Evolutionary conservation across 2,888 invertebrate species (phyloP), one percentile per base, ranked within the genome.

Genomic region (Arctia plantaginis): DNA sequence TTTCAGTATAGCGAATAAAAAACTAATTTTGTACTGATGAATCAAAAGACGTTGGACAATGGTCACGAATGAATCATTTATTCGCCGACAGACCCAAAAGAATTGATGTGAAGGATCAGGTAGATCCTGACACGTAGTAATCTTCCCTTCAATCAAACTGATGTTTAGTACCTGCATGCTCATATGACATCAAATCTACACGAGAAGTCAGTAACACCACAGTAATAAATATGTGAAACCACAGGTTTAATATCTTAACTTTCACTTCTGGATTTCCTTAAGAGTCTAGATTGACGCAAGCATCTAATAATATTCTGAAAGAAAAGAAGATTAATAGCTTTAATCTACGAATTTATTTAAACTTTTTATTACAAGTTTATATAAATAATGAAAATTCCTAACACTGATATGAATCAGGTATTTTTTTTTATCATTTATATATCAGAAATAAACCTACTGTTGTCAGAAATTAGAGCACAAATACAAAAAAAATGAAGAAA

Each of bases 21-120:
- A 90, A 89, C 89, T 82, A 86, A 86, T 89, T 88, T 87, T 89
- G 81, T 85, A 86, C 84, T 86, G 87, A 87, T 89, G 92, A 93
- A 95, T 95, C 95, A 94, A 95, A 95, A 91, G 94, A 87, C 77
- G 86, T 94, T 93, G 95, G 95, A 95, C 95, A 95, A 95, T 95
- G 95, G 95, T 95, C 95, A 95, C 90, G 92, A 89, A 89, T 86
- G 86, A 89, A 91, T 91, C 90, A 86, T 88, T 91, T 90, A 89
- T 86, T 80, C 81, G 86, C 85, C 80, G 87, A 87, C 87, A 89
- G 89, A 85, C 89, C 76, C 82, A 77, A 90, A 91, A 89, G 90
- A 91, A 93, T 92, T 89, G 90, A 89, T 91, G 89, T 90, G 89
- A 92, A 88, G 88, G 89, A 90, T 90, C 95, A 95, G 95, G 95